These are phyloP conservation scores for Rhinichthys osculus DNA, from an alignment of 2,797 vertebrate genomes.

Conservation along the genomic window DNA sequence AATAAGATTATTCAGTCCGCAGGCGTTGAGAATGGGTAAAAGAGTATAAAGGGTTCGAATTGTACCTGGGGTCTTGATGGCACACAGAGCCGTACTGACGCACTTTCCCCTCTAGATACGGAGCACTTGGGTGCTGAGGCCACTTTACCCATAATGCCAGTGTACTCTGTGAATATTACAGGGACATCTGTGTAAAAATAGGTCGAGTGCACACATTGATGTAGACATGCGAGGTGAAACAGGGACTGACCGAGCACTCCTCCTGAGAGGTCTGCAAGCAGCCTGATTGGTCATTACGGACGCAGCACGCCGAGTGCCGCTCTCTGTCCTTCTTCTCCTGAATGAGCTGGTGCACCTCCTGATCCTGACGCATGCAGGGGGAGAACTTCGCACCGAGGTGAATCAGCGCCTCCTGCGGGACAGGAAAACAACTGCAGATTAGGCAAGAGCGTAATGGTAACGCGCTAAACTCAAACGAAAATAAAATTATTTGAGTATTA, in stretches of 20 bases:
- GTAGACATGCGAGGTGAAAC: neutral
- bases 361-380: constrained; percentile 95
- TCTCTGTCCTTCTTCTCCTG: constrained; percentile 83
- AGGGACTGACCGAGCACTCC: constrained; percentile 91
- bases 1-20: neutral
- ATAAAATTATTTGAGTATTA: neutral
- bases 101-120: constrained; percentile 77
- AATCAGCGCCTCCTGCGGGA: constrained; percentile 90
- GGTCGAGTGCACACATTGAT: neutral
- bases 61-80: constrained; percentile 96
- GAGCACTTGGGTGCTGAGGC: constrained; percentile 88
- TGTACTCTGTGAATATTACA: constrained; percentile 80
- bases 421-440: constrained; percentile 3
- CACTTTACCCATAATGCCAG: constrained; percentile 96
- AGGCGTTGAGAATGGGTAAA: neutral
- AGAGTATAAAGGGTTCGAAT: neutral
- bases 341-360: constrained; percentile 91
- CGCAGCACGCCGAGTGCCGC: constrained; percentile 92
- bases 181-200: constrained; percentile 47
- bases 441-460: neutral
- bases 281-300: constrained; percentile 95
- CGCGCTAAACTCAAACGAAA: neutral
- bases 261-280: constrained; percentile 93
- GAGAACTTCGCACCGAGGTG: constrained; percentile 99
- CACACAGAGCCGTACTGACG: constrained; percentile 92